Evolutionary conservation across 2,797 vertebrate species (phyloP).

Genomic region (Enteromius argenteus): DNA sequence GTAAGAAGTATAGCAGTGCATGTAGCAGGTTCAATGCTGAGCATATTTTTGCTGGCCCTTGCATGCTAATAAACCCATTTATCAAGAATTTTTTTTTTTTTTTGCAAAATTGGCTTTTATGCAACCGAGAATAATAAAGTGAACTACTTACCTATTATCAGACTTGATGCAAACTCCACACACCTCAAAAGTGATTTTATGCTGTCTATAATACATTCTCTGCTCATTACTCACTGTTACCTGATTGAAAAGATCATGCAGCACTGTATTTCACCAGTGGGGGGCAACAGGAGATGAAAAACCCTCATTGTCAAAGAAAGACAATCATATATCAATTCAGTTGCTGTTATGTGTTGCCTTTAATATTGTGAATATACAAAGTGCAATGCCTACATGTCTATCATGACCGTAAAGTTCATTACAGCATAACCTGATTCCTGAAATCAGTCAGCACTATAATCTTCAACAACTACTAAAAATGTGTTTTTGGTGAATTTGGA

Average conservation of each 20-base stretch:
- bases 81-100: not conserved
- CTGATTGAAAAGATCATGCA: conserved; percentile 25
- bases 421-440: not conserved
- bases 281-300: conserved; percentile 58
- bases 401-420: not conserved
- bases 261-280: conserved; percentile 43
- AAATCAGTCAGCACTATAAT: not conserved
- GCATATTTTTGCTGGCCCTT: not conserved
- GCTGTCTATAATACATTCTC: not conserved
- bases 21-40: not conserved
- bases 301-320: not conserved
- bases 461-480: not conserved
- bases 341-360: conserved; percentile 11
- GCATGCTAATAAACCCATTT: not conserved
- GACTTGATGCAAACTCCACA: not conserved
- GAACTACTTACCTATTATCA: not conserved
- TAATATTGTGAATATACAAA: not conserved
- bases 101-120: not conserved
- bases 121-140: not conserved
- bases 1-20: not conserved
- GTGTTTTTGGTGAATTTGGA: not conserved
- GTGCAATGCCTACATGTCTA: not conserved
- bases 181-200: not conserved
- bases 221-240: not conserved
- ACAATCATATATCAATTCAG: not conserved